Conservation (phyloP, 2,888 invertebrate species). For the Erpobdella octoculata region DNA sequence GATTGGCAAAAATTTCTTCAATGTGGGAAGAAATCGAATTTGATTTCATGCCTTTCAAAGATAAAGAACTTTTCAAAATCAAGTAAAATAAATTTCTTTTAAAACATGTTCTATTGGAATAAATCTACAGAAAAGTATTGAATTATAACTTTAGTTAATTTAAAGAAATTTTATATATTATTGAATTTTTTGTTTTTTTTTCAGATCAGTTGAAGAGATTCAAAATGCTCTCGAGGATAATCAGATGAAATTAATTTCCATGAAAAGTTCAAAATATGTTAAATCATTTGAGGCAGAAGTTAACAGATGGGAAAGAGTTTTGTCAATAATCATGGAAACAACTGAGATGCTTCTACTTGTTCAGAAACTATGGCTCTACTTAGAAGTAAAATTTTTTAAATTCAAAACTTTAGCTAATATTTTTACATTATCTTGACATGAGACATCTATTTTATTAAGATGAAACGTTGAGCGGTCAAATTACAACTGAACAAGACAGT, state of each 20-base stretch:
- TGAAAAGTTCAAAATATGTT: constrained; percentile 74
- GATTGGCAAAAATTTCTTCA: constrained; percentile 62
- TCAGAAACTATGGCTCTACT: constrained; percentile 75
- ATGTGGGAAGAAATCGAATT: constrained; percentile 67
- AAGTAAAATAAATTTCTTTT: too few species aligned
- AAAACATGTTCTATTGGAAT: background rate
- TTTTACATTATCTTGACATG: too few species aligned
- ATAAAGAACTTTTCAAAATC: constrained; percentile 62
- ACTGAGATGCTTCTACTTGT: constrained; percentile 72
- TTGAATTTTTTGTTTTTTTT: background rate
- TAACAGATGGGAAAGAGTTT: constrained; percentile 75
- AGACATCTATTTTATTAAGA: too few species aligned
- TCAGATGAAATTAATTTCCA: constrained; percentile 71
- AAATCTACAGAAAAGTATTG: background rate
- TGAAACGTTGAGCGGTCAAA: too few species aligned
- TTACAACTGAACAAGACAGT: too few species aligned
- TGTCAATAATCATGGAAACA: constrained; percentile 73
- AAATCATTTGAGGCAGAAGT: constrained; percentile 76
- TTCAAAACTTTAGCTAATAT: too few species aligned
- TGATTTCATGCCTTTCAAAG: constrained; percentile 66
- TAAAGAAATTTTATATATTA: background rate
- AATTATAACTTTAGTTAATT: background rate
- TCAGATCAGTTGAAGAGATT: constrained; percentile 65
- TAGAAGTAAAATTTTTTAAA: constrained; percentile 62
- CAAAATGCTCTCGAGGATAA: constrained; percentile 74